Evolutionary conservation across 23 tunicate genomes (phyloP).

Genomic region (Styela plicata): DNA sequence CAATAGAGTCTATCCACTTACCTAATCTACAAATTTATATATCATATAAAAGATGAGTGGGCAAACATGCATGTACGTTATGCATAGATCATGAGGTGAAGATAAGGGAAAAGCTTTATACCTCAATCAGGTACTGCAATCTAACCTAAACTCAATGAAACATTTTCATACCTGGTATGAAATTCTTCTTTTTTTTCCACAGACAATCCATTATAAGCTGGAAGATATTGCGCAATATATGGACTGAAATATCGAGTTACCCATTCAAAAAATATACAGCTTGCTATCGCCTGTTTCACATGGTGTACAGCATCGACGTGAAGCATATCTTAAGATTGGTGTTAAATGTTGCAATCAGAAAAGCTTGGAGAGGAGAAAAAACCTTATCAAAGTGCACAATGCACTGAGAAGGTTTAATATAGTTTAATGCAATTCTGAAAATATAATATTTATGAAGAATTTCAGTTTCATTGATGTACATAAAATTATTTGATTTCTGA

Average conservation of each 20-base stretch:
- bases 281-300: conserved; percentile 12
- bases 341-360: neutral
- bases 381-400: neutral
- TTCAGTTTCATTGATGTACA: no score
- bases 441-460: no score
- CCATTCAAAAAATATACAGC: conserved; percentile 31
- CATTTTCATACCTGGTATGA: conserved; percentile 6
- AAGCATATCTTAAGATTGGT: neutral
- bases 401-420: neutral
- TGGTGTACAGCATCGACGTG: neutral
- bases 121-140: no score
- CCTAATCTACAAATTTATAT: no score
- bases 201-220: conserved; percentile 8
- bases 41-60: no score
- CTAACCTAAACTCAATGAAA: no score
- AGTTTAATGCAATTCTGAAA: no score
- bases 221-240: conserved; percentile 8
- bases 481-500: no score
- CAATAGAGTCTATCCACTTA: no score
- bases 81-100: no score
- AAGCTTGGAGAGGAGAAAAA: neutral
- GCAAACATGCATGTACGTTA: no score
- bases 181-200: neutral
- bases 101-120: no score
- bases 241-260: conserved; percentile 33